Base-by-base conservation (phyloP, 1,140 invertebrate species). In the Euura saliciscinereae region DNA sequence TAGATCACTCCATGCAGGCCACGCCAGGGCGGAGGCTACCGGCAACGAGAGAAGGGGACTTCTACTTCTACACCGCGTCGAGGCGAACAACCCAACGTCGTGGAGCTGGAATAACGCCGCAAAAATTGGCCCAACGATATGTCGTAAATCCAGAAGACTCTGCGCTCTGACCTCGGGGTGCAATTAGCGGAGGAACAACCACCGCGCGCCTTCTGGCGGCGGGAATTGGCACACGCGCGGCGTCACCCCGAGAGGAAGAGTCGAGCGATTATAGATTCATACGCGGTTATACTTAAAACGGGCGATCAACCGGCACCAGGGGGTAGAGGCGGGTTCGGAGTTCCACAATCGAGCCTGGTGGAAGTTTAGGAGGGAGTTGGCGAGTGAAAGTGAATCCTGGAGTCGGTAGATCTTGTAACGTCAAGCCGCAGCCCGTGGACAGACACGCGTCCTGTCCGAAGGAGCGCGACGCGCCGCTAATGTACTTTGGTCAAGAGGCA, bases 371-470 rank as follows among this genome's bases (percentile, higher is more conserved):
- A 75, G 68, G 75, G 75, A 76, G 69, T 71, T 45, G 74, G 73
- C 74, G 74, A 79, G 78, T 79, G 78, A 79, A 79, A 79, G 78
- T 78, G 74, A 72, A 45, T 46, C 42, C 5, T 59, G 51, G 51
- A 59, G 8, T 59, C 51, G 51, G 51, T n/a, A 59, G 13, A 59
- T 59, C 51, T 8, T 59, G 8, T 8, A n/a, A 8, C 51, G 51
- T 59, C 51, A 4, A 59, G 46, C 64, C 64, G 11, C 66, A 66
- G 42, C 66, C 67, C 64, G 11, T 59, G 69, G 42, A 59, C 67
- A 70, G 73, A 76, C 78, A 80, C 76, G 78, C 80, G 72, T 73
- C 82, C 78, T 79, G 78, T 72, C 68, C 72, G 71, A 8, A n/a
- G 51, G 28, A 6, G 51, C 51, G 51, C 51, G 51, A 8, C 51